Evolutionary conservation across 2,888 invertebrate genomes (phyloP).

Genomic region (Hypomecis punctinalis): DNA sequence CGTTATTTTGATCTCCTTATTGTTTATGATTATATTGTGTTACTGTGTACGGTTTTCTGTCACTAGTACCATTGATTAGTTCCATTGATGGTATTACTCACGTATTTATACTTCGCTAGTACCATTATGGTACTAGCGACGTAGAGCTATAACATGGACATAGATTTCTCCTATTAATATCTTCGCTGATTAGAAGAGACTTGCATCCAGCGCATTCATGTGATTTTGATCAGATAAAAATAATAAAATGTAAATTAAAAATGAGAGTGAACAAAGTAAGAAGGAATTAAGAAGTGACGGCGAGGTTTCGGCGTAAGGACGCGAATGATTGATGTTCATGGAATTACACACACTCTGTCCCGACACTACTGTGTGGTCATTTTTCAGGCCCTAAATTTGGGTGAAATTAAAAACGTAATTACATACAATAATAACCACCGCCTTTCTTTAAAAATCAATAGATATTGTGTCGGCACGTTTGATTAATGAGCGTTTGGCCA

Average conservation of each 20-base stretch:
- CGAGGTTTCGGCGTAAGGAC: constrained; percentile 75
- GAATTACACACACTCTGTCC: constrained; percentile 69
- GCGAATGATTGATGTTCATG: constrained; percentile 78
- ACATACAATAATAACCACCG: constrained; percentile 41
- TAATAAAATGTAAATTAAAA: constrained; percentile 42
- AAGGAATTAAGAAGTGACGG: constrained; percentile 70
- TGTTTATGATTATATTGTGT: too few relatives aligned
- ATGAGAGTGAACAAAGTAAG: constrained; percentile 71
- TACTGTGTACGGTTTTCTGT: too few relatives aligned
- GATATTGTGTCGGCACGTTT: constrained; percentile 11
- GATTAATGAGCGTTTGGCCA: constrained; percentile 1
- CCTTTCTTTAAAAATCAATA: constrained; percentile 33
- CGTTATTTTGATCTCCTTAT: too few relatives aligned
- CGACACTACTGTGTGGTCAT: constrained; percentile 61
- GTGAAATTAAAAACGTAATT: constrained; percentile 47
- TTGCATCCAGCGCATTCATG: too few relatives aligned
- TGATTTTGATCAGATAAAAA: too few relatives aligned
- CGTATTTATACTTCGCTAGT: too few relatives aligned
- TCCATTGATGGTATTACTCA: too few relatives aligned
- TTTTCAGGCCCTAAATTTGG: constrained; percentile 46
- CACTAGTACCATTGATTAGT: too few relatives aligned
- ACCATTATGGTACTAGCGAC: too few relatives aligned
- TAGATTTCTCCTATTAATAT: too few relatives aligned
- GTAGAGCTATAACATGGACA: too few relatives aligned
- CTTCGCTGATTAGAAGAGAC: too few relatives aligned